phyloP scores from a whole-genome alignment of 2,888 invertebrate species.

The Ephialtes manifestator region DNA sequence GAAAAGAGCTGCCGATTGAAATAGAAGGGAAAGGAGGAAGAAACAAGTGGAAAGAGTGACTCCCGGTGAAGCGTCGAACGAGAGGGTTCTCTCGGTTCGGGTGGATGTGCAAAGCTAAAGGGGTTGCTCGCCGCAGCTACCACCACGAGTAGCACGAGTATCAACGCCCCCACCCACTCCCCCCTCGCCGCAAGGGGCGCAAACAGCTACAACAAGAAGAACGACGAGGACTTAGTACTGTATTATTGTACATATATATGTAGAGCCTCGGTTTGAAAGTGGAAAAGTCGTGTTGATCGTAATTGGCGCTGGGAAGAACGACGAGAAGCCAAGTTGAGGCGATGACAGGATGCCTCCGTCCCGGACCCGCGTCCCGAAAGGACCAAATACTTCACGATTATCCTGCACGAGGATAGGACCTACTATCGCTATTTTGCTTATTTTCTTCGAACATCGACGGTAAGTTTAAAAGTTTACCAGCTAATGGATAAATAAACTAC shows the following conservation, averaged over 20 bases:
- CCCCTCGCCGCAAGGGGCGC: not conserved
- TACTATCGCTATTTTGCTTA: constrained; percentile 76
- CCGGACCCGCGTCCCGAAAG: constrained; percentile 81
- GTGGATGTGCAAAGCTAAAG: constrained; percentile 77
- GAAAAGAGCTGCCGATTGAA: constrained; percentile 48
- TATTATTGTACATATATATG: constrained; percentile 12
- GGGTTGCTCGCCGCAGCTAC: constrained; percentile 70
- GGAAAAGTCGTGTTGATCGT: constrained; percentile 68
- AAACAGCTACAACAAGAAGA: constrained; percentile 8
- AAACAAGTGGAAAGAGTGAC: constrained; percentile 46
- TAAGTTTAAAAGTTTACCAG: constrained; percentile 71
- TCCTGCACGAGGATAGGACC: constrained; percentile 74
- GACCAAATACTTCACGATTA: constrained; percentile 78
- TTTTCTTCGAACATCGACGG: constrained; percentile 80
- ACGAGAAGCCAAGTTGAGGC: constrained; percentile 79
- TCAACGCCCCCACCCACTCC: constrained; percentile 17
- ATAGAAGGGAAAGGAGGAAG: constrained; percentile 37
- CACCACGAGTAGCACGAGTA: constrained; percentile 56
- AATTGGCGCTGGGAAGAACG: constrained; percentile 30
- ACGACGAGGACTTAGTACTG: constrained; percentile 12
- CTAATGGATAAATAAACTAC: not conserved
- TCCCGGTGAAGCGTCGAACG: constrained; percentile 65
- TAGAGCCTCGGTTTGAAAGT: constrained; percentile 73
- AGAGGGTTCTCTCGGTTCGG: constrained; percentile 79
- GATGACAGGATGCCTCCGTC: constrained; percentile 85